Evolutionary conservation across 2,113 vertebrate genomes (phyloP).

Genomic region (Festucalex cinctus): DNA sequence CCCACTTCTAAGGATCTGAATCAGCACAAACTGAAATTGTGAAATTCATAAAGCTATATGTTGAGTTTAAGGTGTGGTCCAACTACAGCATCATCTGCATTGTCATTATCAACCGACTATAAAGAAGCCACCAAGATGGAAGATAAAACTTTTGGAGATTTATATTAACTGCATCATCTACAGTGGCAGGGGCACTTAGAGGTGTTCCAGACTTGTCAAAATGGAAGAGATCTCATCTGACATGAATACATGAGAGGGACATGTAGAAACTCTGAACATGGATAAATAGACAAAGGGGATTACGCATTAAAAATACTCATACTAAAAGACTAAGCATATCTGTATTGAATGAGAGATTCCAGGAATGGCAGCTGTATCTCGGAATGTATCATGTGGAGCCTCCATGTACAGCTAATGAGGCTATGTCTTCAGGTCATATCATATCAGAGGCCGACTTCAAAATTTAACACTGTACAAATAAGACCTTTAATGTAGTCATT

Average conservation of each 20-base stretch:
- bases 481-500: too few relatives aligned
- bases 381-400: slow-evolving; percentile 47
- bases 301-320: slow-evolving; percentile 5
- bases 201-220: background rate
- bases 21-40: slow-evolving; percentile 31
- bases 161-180: background rate
- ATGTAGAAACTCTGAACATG: background rate
- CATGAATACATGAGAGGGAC: background rate
- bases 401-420: background rate
- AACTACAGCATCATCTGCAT: slow-evolving; percentile 32
- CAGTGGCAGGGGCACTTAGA: background rate
- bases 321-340: background rate
- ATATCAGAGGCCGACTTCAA: background rate
- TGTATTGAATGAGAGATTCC: slow-evolving; percentile 3
- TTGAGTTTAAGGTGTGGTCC: slow-evolving; percentile 58
- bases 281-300: background rate
- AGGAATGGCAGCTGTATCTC: slow-evolving; percentile 23
- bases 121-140: background rate
- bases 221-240: background rate
- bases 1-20: slow-evolving; percentile 37
- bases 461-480: too few relatives aligned
- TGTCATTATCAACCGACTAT: slow-evolving; percentile 20
- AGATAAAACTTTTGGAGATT: background rate
- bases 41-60: slow-evolving; percentile 38
- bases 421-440: background rate